Conservation (phyloP, 2,797 vertebrate species). For the Chromobotia macracanthus region DNA sequence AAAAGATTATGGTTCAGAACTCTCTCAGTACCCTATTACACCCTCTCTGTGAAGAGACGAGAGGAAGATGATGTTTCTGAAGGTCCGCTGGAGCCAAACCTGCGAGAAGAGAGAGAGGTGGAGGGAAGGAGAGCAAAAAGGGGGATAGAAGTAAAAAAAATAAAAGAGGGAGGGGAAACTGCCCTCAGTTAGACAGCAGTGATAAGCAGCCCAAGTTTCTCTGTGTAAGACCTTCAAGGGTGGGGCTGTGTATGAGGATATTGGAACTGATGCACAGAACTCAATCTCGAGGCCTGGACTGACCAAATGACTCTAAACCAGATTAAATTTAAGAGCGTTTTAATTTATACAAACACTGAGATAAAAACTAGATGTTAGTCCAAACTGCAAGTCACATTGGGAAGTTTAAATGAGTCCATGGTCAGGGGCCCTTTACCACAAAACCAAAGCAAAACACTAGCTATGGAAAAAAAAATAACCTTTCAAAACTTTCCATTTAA, state of each 20-base stretch:
- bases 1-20: constrained; percentile 97
- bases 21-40: constrained; percentile 83
- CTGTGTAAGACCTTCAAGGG: constrained; percentile 87
- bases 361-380: constrained; percentile 20
- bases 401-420: constrained; percentile 56
- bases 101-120: constrained; percentile 69
- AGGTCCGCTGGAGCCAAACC: constrained; percentile 69
- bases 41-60: constrained; percentile 78
- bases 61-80: constrained; percentile 78
- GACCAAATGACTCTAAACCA: constrained; percentile 58
- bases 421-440: constrained; percentile 49
- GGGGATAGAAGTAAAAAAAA: constrained; percentile 64
- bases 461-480: constrained; percentile 83
- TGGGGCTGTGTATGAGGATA: constrained; percentile 50
- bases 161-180: constrained; percentile 81
- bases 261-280: constrained; percentile 74
- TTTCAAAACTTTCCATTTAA: constrained; percentile 75
- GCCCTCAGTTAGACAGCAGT: constrained; percentile 87
- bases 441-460: constrained; percentile 72
- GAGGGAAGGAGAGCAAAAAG: constrained; percentile 71
- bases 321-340: constrained; percentile 4
- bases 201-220: constrained; percentile 81
- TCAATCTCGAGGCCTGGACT: constrained; percentile 68
- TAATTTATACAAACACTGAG: constrained; percentile 4
- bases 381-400: constrained; percentile 23